Conservation (phyloP, 2,797 vertebrate genomes). For the Gouania willdenowi region DNA sequence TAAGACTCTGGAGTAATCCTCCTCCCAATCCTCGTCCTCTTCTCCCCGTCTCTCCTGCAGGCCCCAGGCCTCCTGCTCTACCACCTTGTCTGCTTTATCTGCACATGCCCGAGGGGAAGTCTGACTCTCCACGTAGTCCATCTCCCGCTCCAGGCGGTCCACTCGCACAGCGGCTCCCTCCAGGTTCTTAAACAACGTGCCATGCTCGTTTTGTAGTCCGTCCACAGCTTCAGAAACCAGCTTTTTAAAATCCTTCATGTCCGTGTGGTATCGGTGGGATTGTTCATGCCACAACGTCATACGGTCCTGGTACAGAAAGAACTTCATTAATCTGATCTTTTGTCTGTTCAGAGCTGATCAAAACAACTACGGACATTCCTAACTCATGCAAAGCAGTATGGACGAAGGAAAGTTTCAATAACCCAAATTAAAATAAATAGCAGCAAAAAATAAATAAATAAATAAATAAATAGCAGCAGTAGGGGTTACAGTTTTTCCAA, state of each 20-base stretch:
- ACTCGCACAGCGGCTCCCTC: slow-evolving; percentile 73
- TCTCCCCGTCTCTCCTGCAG: slow-evolving; percentile 35
- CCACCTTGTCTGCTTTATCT: slow-evolving; percentile 79
- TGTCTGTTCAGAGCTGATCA: too few relatives aligned
- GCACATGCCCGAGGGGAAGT: slow-evolving; percentile 84
- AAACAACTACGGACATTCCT: too few relatives aligned
- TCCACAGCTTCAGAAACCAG: slow-evolving; percentile 80
- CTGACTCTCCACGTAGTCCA: slow-evolving; percentile 87
- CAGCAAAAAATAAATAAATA: too few relatives aligned
- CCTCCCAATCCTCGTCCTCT: slow-evolving; percentile 73
- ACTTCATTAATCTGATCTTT: too few relatives aligned
- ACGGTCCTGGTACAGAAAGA: slow-evolving; percentile 82
- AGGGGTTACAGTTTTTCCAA: too few relatives aligned
- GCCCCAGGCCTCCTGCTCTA: slow-evolving; percentile 60
- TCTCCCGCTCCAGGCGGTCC: slow-evolving; percentile 85
- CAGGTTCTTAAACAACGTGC: slow-evolving; percentile 73
- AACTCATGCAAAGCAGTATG: too few relatives aligned
- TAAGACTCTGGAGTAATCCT: slow-evolving; percentile 79
- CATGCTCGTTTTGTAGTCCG: slow-evolving; percentile 79
- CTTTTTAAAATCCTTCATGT: slow-evolving; percentile 89
- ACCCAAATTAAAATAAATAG: too few relatives aligned
- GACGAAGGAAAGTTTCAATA: too few relatives aligned
- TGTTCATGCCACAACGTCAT: slow-evolving; percentile 92
- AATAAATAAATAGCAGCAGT: too few relatives aligned
- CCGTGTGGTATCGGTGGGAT: slow-evolving; percentile 81